Base-by-base conservation (phyloP, 2,797 vertebrate genomes). In the Naso thynnoides region DNA sequence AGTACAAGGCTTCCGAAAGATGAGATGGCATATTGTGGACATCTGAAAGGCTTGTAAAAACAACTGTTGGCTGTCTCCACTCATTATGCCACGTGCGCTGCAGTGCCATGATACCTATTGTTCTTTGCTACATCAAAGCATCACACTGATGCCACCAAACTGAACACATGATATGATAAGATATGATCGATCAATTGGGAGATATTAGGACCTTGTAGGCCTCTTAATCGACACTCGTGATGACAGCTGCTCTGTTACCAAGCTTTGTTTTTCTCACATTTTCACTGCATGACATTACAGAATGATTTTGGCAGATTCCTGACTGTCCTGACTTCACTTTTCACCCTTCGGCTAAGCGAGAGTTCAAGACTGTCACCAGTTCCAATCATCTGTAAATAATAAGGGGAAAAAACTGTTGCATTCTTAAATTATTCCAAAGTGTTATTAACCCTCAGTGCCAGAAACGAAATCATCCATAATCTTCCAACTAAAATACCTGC, bases 321-420 rank as follows among this genome's bases (percentile, higher is more conserved):
- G 27, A 23, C 56, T 85, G 85, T 86, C 78, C 78, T 86, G 67
- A 71, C 49, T 83, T 83, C 68, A 80, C 72, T 84, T 88, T 73
- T 84, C 41, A 76, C 66, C 56, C 65, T 75, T 67, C 76, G 73
- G 60, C 48, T 59, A 42, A 84, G 54, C 52, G 69, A 53, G 52
- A 61, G 31, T 64, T 83, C 26, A 48, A 49, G 36, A 38, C 50
- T 61, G 59, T 75, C 38, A 56, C 55, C 54, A 72, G 54, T 76
- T 79, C 57, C 48, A 82, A 58, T 74, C 45, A 55, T 85, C 45
- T 73, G 61, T 66, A 49, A 76, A 73, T 36, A 73, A 73, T 50
- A 70, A 66, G 41, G n/a, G n/a, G 67, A 52, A 58, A 80, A 78
- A 77, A 39, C 18, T 48, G 27, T 15, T 52, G 41, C 52, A 39